phyloP scores from a whole-genome alignment of 2,888 invertebrate genomes.

The Apotomis turbidana region DNA sequence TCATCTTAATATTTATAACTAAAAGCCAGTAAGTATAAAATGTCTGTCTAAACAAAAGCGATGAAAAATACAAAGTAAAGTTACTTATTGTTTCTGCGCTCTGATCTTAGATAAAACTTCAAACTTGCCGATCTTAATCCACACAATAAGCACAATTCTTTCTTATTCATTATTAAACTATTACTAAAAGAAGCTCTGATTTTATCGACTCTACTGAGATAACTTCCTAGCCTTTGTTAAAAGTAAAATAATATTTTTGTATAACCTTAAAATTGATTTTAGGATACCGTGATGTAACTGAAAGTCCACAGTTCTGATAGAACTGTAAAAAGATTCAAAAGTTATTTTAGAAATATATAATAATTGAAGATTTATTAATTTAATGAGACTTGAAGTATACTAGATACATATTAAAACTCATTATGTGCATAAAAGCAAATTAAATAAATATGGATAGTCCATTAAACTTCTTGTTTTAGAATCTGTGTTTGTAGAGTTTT shows the following conservation, averaged over 20 bases:
- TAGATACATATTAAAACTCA: too few species aligned
- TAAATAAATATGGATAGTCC: too few species aligned
- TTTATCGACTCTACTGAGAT: constrained; percentile 28
- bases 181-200: constrained; percentile 38
- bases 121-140: constrained; percentile 28
- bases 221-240: constrained; percentile 16
- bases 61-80: neutral
- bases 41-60: neutral
- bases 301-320: neutral
- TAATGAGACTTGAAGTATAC: too few species aligned
- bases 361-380: too few species aligned
- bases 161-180: constrained; percentile 34
- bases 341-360: too few species aligned
- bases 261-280: constrained; percentile 10
- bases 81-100: constrained; percentile 5
- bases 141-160: constrained; percentile 28
- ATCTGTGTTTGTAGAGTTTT: too few species aligned
- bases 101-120: constrained; percentile 12
- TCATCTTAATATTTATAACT: too few species aligned
- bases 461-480: too few species aligned
- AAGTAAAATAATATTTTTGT: constrained; percentile 21
- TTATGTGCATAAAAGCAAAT: too few species aligned
- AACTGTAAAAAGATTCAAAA: too few species aligned
- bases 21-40: neutral
- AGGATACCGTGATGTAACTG: constrained; percentile 9